Evolutionary conservation across 2,888 invertebrate species (phyloP).

Genomic region (Sphecodes monilicornis): DNA sequence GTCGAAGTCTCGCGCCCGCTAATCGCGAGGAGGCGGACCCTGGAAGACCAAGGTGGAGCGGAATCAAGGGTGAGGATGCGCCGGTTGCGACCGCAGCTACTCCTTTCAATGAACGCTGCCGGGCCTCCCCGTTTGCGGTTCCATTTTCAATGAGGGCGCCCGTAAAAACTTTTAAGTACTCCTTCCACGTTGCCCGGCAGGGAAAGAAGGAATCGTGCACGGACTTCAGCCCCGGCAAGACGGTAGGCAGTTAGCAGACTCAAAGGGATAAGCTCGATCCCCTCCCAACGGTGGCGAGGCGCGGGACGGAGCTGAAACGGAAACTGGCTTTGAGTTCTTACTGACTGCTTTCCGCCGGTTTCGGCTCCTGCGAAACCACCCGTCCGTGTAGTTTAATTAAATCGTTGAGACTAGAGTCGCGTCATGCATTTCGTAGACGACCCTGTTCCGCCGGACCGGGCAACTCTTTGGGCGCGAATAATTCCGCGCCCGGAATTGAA

Average conservation of each 20-base stretch:
- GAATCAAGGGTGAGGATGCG: slow-evolving; percentile 55
- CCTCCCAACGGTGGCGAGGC: background rate
- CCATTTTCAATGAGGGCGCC: slow-evolving; percentile 76
- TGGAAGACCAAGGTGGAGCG: slow-evolving; percentile 33
- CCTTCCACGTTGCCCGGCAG: slow-evolving; percentile 53
- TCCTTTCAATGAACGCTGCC: slow-evolving; percentile 71
- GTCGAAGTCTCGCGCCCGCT: slow-evolving; percentile 48
- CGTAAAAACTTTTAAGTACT: slow-evolving; percentile 79
- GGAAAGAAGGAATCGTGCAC: slow-evolving; percentile 51
- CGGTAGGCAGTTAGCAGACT: slow-evolving; percentile 61
- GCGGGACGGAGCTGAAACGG: slow-evolving; percentile 42
- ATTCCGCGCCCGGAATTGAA: slow-evolving; percentile 27
- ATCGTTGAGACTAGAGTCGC: slow-evolving; percentile 34
- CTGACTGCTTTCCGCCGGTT: slow-evolving; percentile 52
- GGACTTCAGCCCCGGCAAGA: slow-evolving; percentile 44
- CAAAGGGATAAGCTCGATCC: slow-evolving; percentile 61
- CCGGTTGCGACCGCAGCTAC: slow-evolving; percentile 52
- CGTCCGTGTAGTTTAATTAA: slow-evolving; percentile 67
- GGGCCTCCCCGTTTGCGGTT: slow-evolving; percentile 59
- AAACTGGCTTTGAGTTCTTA: slow-evolving; percentile 66
- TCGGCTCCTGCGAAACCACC: slow-evolving; percentile 41
- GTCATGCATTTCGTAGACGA: slow-evolving; percentile 53
- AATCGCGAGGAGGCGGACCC: slow-evolving; percentile 59
- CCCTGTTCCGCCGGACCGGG: slow-evolving; percentile 32
- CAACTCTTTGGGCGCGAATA: slow-evolving; percentile 35